phyloP scores from a whole-genome alignment of 64 coral and sea anemone species.

The Exaiptasia diaphana region DNA sequence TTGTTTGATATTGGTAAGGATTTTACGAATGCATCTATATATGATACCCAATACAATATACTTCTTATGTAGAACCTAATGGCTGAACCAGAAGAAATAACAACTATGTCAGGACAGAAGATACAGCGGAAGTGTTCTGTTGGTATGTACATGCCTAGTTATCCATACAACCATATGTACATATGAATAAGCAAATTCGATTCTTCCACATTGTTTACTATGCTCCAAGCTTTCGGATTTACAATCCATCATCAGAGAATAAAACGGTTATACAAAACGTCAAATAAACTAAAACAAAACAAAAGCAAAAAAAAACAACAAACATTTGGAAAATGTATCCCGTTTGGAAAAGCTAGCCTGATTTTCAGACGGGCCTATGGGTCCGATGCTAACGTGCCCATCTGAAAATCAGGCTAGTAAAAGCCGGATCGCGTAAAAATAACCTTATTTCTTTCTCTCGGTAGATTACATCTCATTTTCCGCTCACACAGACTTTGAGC shows the following conservation, averaged over 20 bases:
- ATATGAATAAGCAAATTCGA: neutral
- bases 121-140: constrained; percentile 92
- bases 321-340: no score
- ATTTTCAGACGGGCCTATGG: no score
- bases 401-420: no score
- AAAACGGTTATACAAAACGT: no score
- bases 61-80: constrained; percentile 65
- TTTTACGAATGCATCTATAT: neutral
- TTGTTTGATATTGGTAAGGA: neutral
- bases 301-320: no score
- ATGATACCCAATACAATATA: neutral
- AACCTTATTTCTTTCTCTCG: no score
- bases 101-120: constrained; percentile 92
- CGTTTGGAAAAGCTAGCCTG: no score
- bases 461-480: constrained; percentile 99
- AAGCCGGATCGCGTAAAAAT: no score
- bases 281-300: no score
- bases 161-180: neutral
- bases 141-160: constrained; percentile 35
- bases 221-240: neutral
- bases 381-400: no score
- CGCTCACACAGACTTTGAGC: constrained; percentile 97
- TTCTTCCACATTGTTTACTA: neutral
- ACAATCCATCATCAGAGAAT: no score
- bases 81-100: constrained; percentile 93